A percentile compares a stretch with the other conserved stretches of the same genome.
Evolutionary conservation across 2,888 invertebrate genomes (phyloP).

Genomic region (Crossocerus cetratus): DNA sequence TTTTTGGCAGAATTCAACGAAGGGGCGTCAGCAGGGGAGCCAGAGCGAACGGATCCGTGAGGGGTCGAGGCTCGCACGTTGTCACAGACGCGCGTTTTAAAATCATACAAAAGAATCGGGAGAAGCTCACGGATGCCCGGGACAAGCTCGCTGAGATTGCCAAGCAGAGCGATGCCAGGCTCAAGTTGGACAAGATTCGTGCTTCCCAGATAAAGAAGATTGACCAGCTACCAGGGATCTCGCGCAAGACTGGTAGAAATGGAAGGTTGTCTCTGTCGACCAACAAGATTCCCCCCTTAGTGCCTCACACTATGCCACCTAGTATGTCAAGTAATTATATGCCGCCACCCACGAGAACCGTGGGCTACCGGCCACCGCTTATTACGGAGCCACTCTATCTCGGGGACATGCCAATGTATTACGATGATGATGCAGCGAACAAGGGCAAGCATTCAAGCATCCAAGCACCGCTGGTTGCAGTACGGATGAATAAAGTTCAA

Average conservation of each 20-base stretch:
- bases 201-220: slow-evolving; percentile 73
- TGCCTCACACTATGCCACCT: slow-evolving; percentile 42
- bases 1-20: slow-evolving; percentile 46
- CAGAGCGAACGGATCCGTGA: slow-evolving; percentile 53
- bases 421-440: slow-evolving; percentile 59
- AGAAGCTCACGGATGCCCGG: slow-evolving; percentile 87
- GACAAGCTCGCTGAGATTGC: slow-evolving; percentile 88
- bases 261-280: slow-evolving; percentile 79
- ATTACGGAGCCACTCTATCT: slow-evolving; percentile 65
- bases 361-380: slow-evolving; percentile 63
- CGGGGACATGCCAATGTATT: slow-evolving; percentile 67
- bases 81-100: slow-evolving; percentile 86
- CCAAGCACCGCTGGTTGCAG: too few species aligned
- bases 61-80: slow-evolving; percentile 55
- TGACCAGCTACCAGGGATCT: slow-evolving; percentile 77
- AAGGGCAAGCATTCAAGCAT: background rate
- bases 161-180: slow-evolving; percentile 85
- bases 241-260: slow-evolving; percentile 78
- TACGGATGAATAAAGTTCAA: too few species aligned
- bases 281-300: slow-evolving; percentile 71
- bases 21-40: slow-evolving; percentile 58
- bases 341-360: slow-evolving; percentile 56
- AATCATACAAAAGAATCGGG: slow-evolving; percentile 87
- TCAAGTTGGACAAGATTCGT: slow-evolving; percentile 84
- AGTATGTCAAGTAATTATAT: slow-evolving; percentile 56